A percentile compares a stretch with the other conserved stretches of the same genome.
phyloP scores from a whole-genome alignment of 2,888 invertebrate species.

The Drosophila helvetica region DNA sequence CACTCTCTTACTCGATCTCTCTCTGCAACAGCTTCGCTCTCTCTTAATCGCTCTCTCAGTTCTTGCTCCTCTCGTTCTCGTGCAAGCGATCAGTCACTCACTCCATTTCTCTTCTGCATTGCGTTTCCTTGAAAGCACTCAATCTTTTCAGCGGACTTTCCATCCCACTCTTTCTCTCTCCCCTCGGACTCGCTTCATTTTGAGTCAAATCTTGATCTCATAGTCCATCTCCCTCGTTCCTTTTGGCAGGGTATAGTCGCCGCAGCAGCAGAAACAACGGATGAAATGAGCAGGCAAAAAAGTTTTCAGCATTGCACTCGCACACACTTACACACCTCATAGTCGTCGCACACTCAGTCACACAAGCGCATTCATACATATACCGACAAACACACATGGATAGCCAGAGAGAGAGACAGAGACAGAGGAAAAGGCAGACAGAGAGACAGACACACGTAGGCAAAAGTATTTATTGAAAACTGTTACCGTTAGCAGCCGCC shows the following conservation, averaged over 20 bases:
- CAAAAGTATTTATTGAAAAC: constrained; percentile 77
- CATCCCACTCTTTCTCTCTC: no score
- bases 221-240: background rate
- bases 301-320: constrained; percentile 55
- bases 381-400: constrained; percentile 26
- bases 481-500: constrained; percentile 73
- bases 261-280: constrained; percentile 47
- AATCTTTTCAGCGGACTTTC: no score
- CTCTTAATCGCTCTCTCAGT: no score
- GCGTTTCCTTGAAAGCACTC: background rate
- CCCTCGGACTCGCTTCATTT: background rate
- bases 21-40: no score
- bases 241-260: constrained; percentile 32
- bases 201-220: background rate
- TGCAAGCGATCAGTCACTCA: no score
- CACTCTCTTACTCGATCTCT: no score
- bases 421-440: background rate
- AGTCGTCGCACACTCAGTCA: constrained; percentile 1
- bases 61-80: no score
- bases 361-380: constrained; percentile 24
- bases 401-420: constrained; percentile 12
- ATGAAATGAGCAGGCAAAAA: constrained; percentile 71
- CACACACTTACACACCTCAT: constrained; percentile 33
- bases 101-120: no score
- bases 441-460: constrained; percentile 45